Evolutionary conservation across 2,888 invertebrate species (phyloP).

Genomic region (Pharmacophagus antenor): DNA sequence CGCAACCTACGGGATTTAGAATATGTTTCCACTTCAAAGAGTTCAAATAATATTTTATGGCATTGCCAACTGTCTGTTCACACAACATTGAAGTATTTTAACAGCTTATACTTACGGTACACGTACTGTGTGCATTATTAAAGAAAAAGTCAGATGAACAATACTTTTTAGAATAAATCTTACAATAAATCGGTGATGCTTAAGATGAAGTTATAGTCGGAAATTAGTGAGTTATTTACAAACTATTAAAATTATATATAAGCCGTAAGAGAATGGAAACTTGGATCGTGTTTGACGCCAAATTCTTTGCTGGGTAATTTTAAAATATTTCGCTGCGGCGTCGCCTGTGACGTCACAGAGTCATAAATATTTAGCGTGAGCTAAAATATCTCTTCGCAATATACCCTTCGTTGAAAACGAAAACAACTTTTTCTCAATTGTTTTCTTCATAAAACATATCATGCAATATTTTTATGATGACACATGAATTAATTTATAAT

Average conservation of each 20-base stretch:
- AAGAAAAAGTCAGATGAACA: too few species aligned
- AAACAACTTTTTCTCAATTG: neutral
- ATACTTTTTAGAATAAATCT: too few species aligned
- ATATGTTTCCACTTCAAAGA: slow-evolving; percentile 36
- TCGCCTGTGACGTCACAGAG: slow-evolving; percentile 53
- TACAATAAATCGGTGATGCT: too few species aligned
- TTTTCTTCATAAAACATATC: neutral
- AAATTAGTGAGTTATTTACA: too few species aligned
- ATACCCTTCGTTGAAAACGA: slow-evolving; percentile 29
- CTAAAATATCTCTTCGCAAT: slow-evolving; percentile 14
- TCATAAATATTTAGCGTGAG: slow-evolving; percentile 45
- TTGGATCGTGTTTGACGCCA: slow-evolving; percentile 20
- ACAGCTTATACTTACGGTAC: too few species aligned
- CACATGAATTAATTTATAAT: too few species aligned
- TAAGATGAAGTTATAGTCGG: too few species aligned
- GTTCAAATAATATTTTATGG: neutral
- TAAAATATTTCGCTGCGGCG: slow-evolving; percentile 50
- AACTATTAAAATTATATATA: neutral
- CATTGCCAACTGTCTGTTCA: neutral
- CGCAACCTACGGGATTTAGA: slow-evolving; percentile 31
- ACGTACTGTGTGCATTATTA: too few species aligned
- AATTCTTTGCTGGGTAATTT: slow-evolving; percentile 49
- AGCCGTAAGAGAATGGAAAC: slow-evolving; percentile 15
- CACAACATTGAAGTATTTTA: neutral
- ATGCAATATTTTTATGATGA: too few species aligned